Evolutionary conservation across 2,113 vertebrate genomes (phyloP), one percentile per base, ranked within the genome.

Genomic region (Mugil cephalus): DNA sequence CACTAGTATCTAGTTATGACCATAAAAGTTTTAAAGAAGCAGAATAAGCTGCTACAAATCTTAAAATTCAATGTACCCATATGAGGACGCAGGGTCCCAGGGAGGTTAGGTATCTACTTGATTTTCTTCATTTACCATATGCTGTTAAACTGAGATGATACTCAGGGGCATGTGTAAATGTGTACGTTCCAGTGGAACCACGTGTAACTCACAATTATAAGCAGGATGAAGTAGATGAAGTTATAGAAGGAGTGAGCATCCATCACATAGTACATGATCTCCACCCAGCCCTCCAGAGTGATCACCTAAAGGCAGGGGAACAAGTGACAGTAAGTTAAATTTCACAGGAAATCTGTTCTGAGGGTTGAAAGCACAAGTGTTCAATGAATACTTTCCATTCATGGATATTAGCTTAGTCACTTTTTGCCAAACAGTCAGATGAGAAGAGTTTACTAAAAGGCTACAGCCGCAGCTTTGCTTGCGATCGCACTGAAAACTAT

Each of bases 261-360:
- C 98, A 99, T 99, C 83, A 99, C 98, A 0, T 99, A 99, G 92
- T 99, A 99, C 98, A 99, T 99, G 89, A 99, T 99, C 91, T 99
- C 98, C 89, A 99, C 98, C 98, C 98, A 99, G 77, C 98, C 98
- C 86, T 99, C 97, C 93, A 99, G 93, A 2, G 98, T 99, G 77
- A 99, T 99, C 75, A 99, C 98, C 98, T 96, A 55, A 58, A 74
- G 39, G 5, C 53, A 6, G 30, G n/a, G 24, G 1, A 9, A 63
- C 13, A 77, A 8, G 8, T 1, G 15, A 63, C 8, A 77, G 36
- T 18, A 10, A 46, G 21, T 14, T 69, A 17, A 45, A 4, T 4
- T 45, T 30, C 7, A 35, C 8, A 51, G 3, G 6, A 51, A 14
- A 42, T 17, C 2, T 21, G 21, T 17, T 8, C 10, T 14, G 6